phyloP scores from a whole-genome alignment of 1,140 invertebrate species.

The Polypedilum pembai region DNA sequence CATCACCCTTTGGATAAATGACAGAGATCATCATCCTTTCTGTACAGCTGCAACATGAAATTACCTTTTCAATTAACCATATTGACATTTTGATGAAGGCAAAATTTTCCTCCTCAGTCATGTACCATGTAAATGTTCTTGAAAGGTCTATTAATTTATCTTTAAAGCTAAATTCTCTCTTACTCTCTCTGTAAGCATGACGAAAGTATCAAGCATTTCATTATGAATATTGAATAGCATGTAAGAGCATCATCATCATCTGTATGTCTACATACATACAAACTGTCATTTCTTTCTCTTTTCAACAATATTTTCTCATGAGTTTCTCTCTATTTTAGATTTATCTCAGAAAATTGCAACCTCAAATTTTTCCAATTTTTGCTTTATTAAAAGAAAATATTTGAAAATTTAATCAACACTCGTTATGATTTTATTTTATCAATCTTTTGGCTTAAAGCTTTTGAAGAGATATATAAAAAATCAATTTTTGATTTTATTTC shows the following conservation, averaged over 20 bases:
- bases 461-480: no score
- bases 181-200: not conserved
- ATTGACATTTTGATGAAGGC: conserved; percentile 17
- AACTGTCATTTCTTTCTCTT: not conserved
- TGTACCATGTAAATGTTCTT: conserved; percentile 53
- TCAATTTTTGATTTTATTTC: no score
- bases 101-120: not conserved
- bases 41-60: not conserved
- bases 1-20: no score
- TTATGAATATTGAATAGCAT: not conserved
- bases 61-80: not conserved
- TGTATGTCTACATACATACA: not conserved
- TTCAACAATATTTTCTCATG: no score
- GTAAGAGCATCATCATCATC: conserved; percentile 16
- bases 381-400: no score
- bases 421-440: no score
- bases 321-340: no score
- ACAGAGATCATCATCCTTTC: no score
- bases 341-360: no score
- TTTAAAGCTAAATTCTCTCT: not conserved
- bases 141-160: conserved; percentile 46
- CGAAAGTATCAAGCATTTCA: not conserved
- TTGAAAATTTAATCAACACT: no score
- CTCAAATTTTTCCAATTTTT: no score
- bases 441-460: no score